A percentile compares a stretch with the other conserved stretches of the same genome.
phyloP scores from a whole-genome alignment of 2,888 invertebrate genomes.

The Volucella bombylans region DNA sequence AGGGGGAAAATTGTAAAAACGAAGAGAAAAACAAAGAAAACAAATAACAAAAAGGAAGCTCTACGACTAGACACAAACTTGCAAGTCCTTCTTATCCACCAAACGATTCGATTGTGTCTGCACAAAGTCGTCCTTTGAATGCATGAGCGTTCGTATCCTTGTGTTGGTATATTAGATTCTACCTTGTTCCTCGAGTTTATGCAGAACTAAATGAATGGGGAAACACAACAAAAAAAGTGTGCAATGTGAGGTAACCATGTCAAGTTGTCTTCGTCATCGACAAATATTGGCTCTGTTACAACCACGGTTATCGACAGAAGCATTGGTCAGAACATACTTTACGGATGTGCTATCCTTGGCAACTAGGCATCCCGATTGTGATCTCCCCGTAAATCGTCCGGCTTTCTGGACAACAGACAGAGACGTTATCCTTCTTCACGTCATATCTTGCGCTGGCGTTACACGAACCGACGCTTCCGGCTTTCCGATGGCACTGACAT shows the following conservation, averaged over 20 bases:
- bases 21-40: conserved; percentile 3
- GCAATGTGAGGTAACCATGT: conserved; percentile 1
- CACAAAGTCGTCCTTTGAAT: conserved; percentile 27
- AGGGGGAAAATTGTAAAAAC: conserved; percentile 15
- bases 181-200: conserved; percentile 17
- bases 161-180: background rate
- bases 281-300: conserved; percentile 42
- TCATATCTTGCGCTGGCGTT: conserved; percentile 20
- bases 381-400: conserved; percentile 31
- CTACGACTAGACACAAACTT: conserved; percentile 59
- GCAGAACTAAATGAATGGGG: conserved; percentile 36
- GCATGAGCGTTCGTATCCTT: too few species aligned
- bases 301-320: conserved; percentile 20
- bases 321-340: conserved; percentile 32
- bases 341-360: conserved; percentile 24
- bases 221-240: conserved; percentile 1
- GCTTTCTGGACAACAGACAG: conserved; percentile 21
- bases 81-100: conserved; percentile 6
- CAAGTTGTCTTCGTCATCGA: conserved; percentile 22
- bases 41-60: too few species aligned
- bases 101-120: conserved; percentile 43
- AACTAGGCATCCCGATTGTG: conserved; percentile 11
- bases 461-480: conserved; percentile 35
- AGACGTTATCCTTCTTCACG: conserved; percentile 17
- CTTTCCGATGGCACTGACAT: conserved; percentile 13